Base-by-base conservation (phyloP, 2,888 invertebrate species). In the Agrotis segetum region DNA sequence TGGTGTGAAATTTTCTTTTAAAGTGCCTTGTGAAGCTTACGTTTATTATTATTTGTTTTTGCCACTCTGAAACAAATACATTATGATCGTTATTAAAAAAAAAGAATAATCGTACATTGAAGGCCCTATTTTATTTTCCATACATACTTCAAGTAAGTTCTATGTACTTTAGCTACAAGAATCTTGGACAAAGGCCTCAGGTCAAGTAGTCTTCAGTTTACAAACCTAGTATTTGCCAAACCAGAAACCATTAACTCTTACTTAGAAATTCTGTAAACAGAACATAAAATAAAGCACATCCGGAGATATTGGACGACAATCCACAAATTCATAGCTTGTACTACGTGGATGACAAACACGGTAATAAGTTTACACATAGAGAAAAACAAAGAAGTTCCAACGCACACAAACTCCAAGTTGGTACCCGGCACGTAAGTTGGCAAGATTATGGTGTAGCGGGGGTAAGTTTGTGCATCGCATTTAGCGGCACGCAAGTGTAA, bases 1-100 rank as follows among this genome's bases (percentile, higher is more conserved):
- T 79, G 74, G 81, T 82, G 82, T 81, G 71, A 87, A 85, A 81
- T 40, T 63, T 56, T 46, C 55, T 68, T 59, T 62, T 47, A 50
- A 58, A 79, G 44, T 21, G 56, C 46, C 29, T 56, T 69, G 16
- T 55, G 60, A 77, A 77, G 49, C 7, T 69, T 24, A 77, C 60
- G 59, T 47, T 68, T 55, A 55, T 59, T 73, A 24, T 50, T 64
- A 56, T 76, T 73, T 73, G 77, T 76, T 76, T 67, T 55, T 29
- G 11, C 9, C 4, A 72, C 34, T 17, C 46, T 9, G 24, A 11
- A 34, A 3, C 46, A 46, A n/a, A 17, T 1, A 52, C 44, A 2
- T 46, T 29, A 29, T 29, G 29, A 29, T 29, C 29, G 29, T 29
- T 3, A 5, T 29, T 29, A 3, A 3, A 5, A 29, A 4, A 29